Percentiles rank a stretch among this genome's conserved stretches.
Evolutionary conservation across 2,113 vertebrate genomes (phyloP).

Genomic region (Sigmodon hispidus): DNA sequence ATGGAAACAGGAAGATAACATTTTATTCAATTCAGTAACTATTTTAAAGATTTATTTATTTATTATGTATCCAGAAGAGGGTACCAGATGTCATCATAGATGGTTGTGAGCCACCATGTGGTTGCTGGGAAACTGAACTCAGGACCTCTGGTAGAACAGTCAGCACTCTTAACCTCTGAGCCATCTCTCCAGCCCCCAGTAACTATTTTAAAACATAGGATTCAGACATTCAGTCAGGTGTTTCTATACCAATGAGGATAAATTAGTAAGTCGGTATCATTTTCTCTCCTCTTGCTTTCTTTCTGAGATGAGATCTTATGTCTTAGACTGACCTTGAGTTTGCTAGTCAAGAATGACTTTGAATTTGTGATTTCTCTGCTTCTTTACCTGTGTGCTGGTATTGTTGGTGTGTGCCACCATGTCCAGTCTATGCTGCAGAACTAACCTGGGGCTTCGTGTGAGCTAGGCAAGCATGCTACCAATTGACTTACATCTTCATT

Average conservation of each 20-base stretch:
- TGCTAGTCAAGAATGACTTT: background rate
- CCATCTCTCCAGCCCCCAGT: too few relatives aligned
- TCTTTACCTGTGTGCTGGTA: background rate
- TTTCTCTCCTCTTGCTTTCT: background rate
- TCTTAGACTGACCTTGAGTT: background rate
- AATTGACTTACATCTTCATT: background rate
- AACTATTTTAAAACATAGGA: background rate
- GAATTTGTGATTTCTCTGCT: background rate
- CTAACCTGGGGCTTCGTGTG: background rate
- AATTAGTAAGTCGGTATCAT: background rate
- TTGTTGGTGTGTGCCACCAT: background rate
- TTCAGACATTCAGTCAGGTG: background rate
- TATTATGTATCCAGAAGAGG: too few relatives aligned
- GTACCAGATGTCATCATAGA: too few relatives aligned
- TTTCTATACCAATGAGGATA: background rate
- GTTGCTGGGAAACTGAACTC: too few relatives aligned
- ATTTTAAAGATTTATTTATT: too few relatives aligned
- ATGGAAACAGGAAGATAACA: background rate
- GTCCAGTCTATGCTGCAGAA: too few relatives aligned
- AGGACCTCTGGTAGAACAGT: too few relatives aligned
- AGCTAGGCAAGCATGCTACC: background rate
- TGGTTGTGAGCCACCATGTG: too few relatives aligned
- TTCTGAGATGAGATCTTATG: background rate
- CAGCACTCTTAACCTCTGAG: too few relatives aligned
- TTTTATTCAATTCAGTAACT: background rate